Evolutionary conservation across 2,888 invertebrate species (phyloP).

Genomic region (Eupithecia inturbata): DNA sequence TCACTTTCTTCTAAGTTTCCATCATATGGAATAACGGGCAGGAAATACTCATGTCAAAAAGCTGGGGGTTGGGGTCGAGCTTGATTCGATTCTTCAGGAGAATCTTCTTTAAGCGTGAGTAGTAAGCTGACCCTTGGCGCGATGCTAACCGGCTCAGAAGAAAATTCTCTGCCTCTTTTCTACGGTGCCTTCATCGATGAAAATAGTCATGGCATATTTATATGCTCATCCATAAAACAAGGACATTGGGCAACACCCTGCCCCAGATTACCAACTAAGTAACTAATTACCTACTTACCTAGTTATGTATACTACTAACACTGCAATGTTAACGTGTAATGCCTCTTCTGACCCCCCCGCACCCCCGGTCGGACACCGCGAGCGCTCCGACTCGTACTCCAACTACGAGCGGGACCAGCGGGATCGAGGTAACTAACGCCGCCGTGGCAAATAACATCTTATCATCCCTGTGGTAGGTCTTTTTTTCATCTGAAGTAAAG

Average conservation of each 20-base stretch:
- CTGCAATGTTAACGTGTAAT: conserved; percentile 56
- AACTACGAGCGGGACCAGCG: conserved; percentile 79
- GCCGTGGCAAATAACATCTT: conserved; percentile 18
- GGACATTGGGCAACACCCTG: not conserved
- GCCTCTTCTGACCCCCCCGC: conserved; percentile 73
- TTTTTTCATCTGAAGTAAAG: not conserved
- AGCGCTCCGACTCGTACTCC: conserved; percentile 84
- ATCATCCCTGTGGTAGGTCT: not conserved
- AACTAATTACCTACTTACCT: not conserved
- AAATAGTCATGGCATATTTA: not conserved
- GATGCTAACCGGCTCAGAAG: not conserved
- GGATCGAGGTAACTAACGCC: conserved; percentile 87
- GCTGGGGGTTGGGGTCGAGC: not conserved
- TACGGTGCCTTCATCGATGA: not conserved
- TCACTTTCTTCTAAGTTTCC: not conserved
- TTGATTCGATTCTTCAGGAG: not conserved
- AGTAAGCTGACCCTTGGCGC: not conserved
- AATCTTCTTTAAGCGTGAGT: not conserved
- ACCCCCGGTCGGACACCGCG: conserved; percentile 74
- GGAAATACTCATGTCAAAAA: not conserved
- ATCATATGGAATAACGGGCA: not conserved
- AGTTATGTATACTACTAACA: not conserved
- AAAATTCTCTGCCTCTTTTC: not conserved
- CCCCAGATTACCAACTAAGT: not conserved
- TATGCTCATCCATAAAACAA: not conserved